Evolutionary conservation across 2,113 vertebrate species (phyloP), one percentile per base, ranked within the genome.

Genomic region (Myrmecophaga tridactyla): DNA sequence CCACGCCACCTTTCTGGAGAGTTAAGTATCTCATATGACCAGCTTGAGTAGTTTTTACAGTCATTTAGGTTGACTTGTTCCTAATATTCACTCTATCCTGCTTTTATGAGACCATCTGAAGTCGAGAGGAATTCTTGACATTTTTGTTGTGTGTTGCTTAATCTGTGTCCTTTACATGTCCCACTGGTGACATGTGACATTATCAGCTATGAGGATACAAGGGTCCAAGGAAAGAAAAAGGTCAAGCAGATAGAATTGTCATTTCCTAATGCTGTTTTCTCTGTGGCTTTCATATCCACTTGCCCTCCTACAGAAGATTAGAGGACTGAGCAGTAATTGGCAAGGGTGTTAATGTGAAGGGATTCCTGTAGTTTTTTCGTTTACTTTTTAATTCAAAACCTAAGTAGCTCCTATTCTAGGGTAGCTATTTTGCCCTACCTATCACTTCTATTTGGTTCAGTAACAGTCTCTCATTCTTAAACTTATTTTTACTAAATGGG

Each of bases 301-400:
- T 76, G 63, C 60, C 92, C 72, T 23, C 76, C 2, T 25, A 67
- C 4, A 39, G 39, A 88, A 75, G 85, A 70, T 82, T 60, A n/a
- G 36, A 62, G 76, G 85, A 41, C 69, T 13, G 11, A 88, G 94
- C 39, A 36, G 65, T 88, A 92, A 94, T 77, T 95, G 94, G 81
- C 91, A 82, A 73, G 58, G 41, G 51, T 94, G 46, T 51, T 92
- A 85, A 94, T 77, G 81, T 94, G 91, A 90, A 8, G 0, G 0
- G 77, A 70, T 39, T 51, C 51, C 53, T 63, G 48, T 46, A 3
- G 46, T 7, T 60, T 95, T 56, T 81, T 17, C 75, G 48, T 39
- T 41, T 46, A 27, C 51, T 43, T 77, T 69, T 60, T 15, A 13
- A 62, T 58, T 82, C 34, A 67, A 89, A 58, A 63, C 77, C 88